Conservation (phyloP, 2,113 vertebrate species). For the Cryptomyrus ogoouensis region DNA sequence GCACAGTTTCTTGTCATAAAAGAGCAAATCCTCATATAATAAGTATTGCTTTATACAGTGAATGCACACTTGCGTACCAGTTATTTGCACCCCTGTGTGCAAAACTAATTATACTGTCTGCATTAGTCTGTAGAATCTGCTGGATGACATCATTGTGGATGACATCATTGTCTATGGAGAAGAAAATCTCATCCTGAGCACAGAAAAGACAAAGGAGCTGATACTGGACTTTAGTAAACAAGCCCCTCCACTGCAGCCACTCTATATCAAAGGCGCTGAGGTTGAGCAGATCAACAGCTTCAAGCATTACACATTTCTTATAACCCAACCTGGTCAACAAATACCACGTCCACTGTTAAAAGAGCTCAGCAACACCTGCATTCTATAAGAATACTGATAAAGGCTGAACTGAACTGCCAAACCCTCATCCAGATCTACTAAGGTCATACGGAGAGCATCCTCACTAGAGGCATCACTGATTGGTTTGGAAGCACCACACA, state of each 20-base stretch:
- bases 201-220: background rate
- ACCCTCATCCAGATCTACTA: background rate
- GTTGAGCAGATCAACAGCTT: background rate
- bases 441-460: background rate
- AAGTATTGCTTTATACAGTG: background rate
- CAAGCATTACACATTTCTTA: background rate
- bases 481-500: background rate
- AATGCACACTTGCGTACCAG: background rate
- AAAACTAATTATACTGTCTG: background rate
- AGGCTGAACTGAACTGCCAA: background rate
- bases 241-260: background rate
- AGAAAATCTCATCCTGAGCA: background rate
- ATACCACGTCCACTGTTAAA: background rate
- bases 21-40: too few species aligned
- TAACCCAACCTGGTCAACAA: background rate
- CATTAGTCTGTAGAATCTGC: background rate
- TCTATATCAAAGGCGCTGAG: background rate
- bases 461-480: background rate
- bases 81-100: background rate
- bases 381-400: background rate
- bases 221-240: background rate
- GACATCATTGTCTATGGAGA: background rate
- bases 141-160: background rate
- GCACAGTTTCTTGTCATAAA: background rate
- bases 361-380: background rate